Evolutionary conservation across 2,797 vertebrate genomes (phyloP), one percentile per base, ranked within the genome.

Genomic region (Sylvia borin): DNA sequence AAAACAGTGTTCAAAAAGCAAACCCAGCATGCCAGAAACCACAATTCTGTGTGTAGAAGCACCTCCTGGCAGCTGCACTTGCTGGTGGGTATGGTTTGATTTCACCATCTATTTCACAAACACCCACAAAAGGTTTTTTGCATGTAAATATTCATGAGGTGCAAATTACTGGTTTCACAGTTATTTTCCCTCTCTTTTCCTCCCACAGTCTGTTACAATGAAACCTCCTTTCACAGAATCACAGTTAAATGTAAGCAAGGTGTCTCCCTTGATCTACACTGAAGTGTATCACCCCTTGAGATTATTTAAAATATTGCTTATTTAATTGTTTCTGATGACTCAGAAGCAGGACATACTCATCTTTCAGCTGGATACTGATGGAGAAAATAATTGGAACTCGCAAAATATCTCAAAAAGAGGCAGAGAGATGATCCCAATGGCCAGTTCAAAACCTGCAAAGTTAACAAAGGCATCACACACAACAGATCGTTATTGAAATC

Each of bases 141-240:
- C n/a, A 47, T 24, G 50, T 88, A 85, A 88, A 92, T 91, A 94
- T 65, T 88, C 54, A 25, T 77, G 80, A 95, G 71, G 86, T 89
- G 88, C 19, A 93, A 96, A 95, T 95, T 94, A 92, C 60, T 64
- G 55, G 80, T 93, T 97, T 95, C 90, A 91, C 90, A 92, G 80
- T 60, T 93, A 81, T 86, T 67, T 81, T 60, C 26, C 29, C 42
- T 81, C 70, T 64, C 60, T 62, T 79, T 73, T 85, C 53, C 51
- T 90, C 67, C 84, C 64, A 70, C 67, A 57, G 92, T 53, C 74
- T 93, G 83, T 64, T 80, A 91, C 58, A 92, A 82, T 74, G 83
- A 85, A 85, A 65, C 32, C 25, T 87, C 50, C 72, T 70, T 94
- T 88, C 55, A 87, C 34, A 83, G 65, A 92, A 65, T 31, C 31